Conservation (phyloP, 2,888 invertebrate genomes). For the Azorinus chamasolen region DNA sequence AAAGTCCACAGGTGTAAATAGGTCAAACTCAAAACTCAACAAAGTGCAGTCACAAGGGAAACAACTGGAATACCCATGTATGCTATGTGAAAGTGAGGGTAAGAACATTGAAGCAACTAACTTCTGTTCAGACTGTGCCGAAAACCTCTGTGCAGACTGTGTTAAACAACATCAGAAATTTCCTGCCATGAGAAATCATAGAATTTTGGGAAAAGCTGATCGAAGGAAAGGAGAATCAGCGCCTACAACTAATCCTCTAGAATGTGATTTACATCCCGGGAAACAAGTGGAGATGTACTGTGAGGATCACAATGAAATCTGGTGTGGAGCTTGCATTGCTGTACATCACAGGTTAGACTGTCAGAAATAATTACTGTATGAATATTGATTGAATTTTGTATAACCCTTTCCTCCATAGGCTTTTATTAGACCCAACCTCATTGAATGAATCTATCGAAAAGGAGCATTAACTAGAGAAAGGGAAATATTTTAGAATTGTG, state of each 20-base stretch:
- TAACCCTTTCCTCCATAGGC: neutral
- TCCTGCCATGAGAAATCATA: conserved; percentile 41
- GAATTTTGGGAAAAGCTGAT: conserved; percentile 14
- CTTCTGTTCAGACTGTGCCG: conserved; percentile 51
- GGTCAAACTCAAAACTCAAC: no score
- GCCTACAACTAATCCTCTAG: conserved; percentile 28
- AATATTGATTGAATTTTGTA: no score
- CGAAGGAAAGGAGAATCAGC: conserved; percentile 3
- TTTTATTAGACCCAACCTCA: no score
- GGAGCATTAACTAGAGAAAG: no score
- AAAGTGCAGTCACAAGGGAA: neutral
- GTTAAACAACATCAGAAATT: conserved; percentile 53
- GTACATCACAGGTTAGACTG: conserved; percentile 40
- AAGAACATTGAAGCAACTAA: conserved; percentile 41
- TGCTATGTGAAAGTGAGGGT: conserved; percentile 13
- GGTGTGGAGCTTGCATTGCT: conserved; percentile 56
- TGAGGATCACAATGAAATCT: conserved; percentile 51
- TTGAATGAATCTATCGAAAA: no score
- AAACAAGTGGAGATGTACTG: conserved; percentile 58
- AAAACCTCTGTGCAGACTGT: conserved; percentile 49
- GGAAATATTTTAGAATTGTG: no score
- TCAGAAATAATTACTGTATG: neutral
- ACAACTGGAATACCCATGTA: conserved; percentile 9
- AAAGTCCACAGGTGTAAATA: no score
- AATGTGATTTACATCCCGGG: conserved; percentile 47